These are phyloP conservation scores for Caenorhabditis sp. DNA, from an alignment of 2,888 invertebrate species.

Conservation along the genomic window DNA sequence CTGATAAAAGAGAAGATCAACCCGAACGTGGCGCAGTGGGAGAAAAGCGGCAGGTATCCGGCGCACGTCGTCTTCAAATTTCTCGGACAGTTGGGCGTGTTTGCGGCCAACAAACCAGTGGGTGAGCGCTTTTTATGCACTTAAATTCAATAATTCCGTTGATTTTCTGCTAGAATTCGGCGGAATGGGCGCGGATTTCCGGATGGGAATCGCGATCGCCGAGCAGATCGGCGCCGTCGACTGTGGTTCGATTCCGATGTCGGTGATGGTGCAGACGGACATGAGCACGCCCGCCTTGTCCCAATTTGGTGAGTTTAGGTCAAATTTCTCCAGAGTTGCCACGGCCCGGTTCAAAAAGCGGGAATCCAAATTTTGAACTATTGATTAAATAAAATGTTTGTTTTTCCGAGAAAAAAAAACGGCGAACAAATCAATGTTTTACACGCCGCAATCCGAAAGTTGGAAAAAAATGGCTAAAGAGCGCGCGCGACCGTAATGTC, in stretches of 20 bases:
- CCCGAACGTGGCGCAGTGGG: slow-evolving; percentile 82
- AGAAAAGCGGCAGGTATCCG: slow-evolving; percentile 81
- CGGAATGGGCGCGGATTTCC: slow-evolving; percentile 82
- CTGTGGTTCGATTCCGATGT: slow-evolving; percentile 82
- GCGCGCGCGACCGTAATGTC: no score
- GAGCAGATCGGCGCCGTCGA: slow-evolving; percentile 82
- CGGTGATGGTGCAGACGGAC: slow-evolving; percentile 81
- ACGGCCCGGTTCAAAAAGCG: no score
- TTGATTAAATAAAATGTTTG: no score
- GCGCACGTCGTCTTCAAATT: slow-evolving; percentile 82
- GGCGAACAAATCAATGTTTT: no score
- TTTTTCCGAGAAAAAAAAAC: no score
- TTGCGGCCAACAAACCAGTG: slow-evolving; percentile 82
- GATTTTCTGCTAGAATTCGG: slow-evolving; percentile 81
- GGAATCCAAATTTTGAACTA: no score
- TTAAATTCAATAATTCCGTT: background rate
- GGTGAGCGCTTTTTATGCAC: slow-evolving; percentile 6
- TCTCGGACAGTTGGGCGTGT: slow-evolving; percentile 81
- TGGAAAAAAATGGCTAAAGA: no score
- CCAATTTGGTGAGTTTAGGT: slow-evolving; percentile 75
- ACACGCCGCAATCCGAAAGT: no score
- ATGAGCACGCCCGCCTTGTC: slow-evolving; percentile 82
- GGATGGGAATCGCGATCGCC: slow-evolving; percentile 81
- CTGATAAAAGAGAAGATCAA: slow-evolving; percentile 81
- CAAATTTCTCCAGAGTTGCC: no score